These are phyloP conservation scores for Linepithema humile DNA, from an alignment of 1,140 invertebrate genomes.

Conservation along the genomic window DNA sequence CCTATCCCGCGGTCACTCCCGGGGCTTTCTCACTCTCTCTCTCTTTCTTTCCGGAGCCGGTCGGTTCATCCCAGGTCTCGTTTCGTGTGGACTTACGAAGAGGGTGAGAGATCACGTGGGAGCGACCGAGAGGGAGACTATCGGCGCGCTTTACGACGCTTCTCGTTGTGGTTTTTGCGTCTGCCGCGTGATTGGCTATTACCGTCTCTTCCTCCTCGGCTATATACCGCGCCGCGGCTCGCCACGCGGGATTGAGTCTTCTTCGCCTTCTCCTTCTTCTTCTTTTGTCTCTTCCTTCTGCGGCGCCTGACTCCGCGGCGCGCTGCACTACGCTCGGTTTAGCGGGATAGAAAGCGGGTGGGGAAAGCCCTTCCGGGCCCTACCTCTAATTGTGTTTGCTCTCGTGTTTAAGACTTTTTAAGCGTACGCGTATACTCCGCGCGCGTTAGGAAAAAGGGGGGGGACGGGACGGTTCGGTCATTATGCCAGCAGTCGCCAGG, in stretches of 20 bases:
- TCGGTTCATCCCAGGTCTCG: slow-evolving; percentile 35
- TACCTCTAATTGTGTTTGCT: slow-evolving; percentile 80
- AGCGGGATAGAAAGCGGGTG: slow-evolving; percentile 4
- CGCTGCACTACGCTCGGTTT: slow-evolving; percentile 32
- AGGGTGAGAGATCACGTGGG: slow-evolving; percentile 27
- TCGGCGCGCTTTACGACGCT: slow-evolving; percentile 78
- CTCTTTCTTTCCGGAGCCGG: slow-evolving; percentile 7
- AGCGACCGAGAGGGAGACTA: slow-evolving; percentile 40
- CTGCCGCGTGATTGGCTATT: slow-evolving; percentile 83
- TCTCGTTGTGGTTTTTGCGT: slow-evolving; percentile 79
- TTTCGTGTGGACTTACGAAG: slow-evolving; percentile 59
- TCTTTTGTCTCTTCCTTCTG: slow-evolving; percentile 59
- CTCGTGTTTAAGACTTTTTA: slow-evolving; percentile 76
- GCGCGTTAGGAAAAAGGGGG: background rate
- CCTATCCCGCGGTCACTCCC: slow-evolving; percentile 42
- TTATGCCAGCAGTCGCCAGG: slow-evolving; percentile 43
- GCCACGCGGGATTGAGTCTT: slow-evolving; percentile 80
- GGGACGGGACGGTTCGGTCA: slow-evolving; percentile 8
- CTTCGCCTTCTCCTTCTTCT: slow-evolving; percentile 69
- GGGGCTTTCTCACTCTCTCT: slow-evolving; percentile 34
- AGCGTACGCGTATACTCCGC: slow-evolving; percentile 36
- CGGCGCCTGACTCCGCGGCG: slow-evolving; percentile 43
- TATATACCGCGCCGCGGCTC: slow-evolving; percentile 70
- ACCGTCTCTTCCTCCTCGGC: slow-evolving; percentile 78
- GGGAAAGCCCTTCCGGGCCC: slow-evolving; percentile 68